These are phyloP conservation scores for Dascillus cervinus DNA, from an alignment of 2,888 invertebrate genomes.

Conservation along the genomic window DNA sequence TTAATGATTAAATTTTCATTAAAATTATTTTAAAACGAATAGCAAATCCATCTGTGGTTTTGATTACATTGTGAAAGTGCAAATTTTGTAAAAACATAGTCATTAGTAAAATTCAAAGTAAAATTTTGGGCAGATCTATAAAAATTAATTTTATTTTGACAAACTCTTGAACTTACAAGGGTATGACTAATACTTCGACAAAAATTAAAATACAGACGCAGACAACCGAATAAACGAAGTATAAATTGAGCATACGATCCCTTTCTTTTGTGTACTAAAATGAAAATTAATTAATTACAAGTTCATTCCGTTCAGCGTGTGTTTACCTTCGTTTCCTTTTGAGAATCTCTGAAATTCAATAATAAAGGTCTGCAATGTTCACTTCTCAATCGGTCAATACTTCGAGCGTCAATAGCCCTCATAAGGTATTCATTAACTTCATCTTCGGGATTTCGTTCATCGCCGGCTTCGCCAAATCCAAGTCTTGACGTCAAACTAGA, in stretches of 20 bases:
- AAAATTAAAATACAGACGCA: slow-evolving; percentile 62
- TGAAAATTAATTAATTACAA: slow-evolving; percentile 3
- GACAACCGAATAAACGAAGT: slow-evolving; percentile 74
- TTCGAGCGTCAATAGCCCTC: slow-evolving; percentile 91
- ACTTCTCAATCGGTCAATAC: slow-evolving; percentile 78
- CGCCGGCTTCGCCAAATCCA: slow-evolving; percentile 62
- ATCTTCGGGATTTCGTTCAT: slow-evolving; percentile 77
- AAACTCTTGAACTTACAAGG: slow-evolving; percentile 8
- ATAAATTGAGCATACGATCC: slow-evolving; percentile 79
- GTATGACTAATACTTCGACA: slow-evolving; percentile 52
- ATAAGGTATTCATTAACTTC: slow-evolving; percentile 95
- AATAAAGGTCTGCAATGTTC: slow-evolving; percentile 84
- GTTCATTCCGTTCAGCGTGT: background rate
- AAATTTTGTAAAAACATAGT: too few relatives aligned
- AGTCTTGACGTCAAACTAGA: slow-evolving; percentile 46
- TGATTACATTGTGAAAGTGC: too few relatives aligned
- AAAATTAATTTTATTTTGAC: too few relatives aligned
- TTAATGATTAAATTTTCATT: too few relatives aligned
- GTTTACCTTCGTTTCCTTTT: slow-evolving; percentile 73
- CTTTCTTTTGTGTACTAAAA: slow-evolving; percentile 73
- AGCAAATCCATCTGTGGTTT: too few relatives aligned
- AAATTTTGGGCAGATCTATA: too few relatives aligned
- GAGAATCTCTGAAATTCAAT: slow-evolving; percentile 73
- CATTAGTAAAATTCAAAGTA: too few relatives aligned
- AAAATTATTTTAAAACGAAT: too few relatives aligned